These are phyloP conservation scores for Phaenicophaeus curvirostris DNA, from an alignment of 2,797 vertebrate genomes.

Conservation along the genomic window DNA sequence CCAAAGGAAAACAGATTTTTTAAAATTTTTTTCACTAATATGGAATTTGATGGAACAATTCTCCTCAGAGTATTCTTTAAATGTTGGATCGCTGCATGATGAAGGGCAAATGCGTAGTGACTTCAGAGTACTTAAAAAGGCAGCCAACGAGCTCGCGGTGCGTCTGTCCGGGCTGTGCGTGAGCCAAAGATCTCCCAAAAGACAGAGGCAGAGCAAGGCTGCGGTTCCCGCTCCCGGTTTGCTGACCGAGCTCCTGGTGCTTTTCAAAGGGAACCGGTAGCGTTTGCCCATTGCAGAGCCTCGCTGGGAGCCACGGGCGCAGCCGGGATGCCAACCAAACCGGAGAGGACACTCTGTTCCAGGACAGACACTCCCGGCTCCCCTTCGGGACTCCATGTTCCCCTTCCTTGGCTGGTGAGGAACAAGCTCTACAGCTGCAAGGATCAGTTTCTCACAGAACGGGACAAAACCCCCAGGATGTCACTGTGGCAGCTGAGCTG, in stretches of 20 bases:
- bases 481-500: accelerated
- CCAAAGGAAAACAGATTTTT: background rate
- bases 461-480: background rate
- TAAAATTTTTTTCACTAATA: background rate
- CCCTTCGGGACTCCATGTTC: accelerated
- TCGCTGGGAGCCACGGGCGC: accelerated
- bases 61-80: slow-evolving; percentile 1
- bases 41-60: background rate
- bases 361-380: accelerated
- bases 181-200: background rate
- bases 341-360: background rate
- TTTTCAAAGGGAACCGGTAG: background rate
- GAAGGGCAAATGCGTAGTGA: background rate
- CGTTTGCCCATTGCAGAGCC: accelerated
- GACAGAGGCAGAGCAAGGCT: background rate
- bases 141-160: background rate
- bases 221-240: accelerated
- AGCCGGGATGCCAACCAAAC: background rate
- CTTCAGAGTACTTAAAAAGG: background rate
- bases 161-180: background rate
- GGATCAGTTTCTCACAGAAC: background rate
- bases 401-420: no score
- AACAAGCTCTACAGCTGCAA: background rate
- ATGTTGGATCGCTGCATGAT: background rate
- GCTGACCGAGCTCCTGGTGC: accelerated